Base-by-base conservation (phyloP, 2,113 vertebrate genomes). In the Miniopterus natalensis region DNA sequence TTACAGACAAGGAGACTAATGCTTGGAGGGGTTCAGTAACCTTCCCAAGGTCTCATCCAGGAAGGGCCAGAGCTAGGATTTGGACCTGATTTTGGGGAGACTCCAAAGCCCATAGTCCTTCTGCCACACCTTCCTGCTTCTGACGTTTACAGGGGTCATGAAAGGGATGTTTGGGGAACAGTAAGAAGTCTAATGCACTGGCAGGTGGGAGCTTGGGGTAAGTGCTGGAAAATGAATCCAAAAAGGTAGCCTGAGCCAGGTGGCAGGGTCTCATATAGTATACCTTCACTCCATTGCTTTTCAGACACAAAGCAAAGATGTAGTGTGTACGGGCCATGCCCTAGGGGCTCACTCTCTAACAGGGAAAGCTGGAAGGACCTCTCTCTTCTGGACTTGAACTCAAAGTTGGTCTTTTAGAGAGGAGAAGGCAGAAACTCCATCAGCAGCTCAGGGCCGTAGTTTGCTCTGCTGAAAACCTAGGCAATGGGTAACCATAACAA, bases 171-270 rank as follows among this genome's bases (percentile, higher is more conserved):
- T 25, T 63, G 17, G 21, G 84, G 42, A 59, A 40, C 12, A 84
- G 21, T 59, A 23, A 65, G 15, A 74, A 71, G 31, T 55, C 31
- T 7, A 40, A 3, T 55, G 6, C 79, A 4, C 59, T 53, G 21
- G 65, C 45, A 87, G 29, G 31, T 49, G 40, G 45, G 20, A 40
- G 6, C 20, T 59, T 63, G 15, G 12, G 13, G 12, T 29, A 61
- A 73, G 5, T 92, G n/a, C 55, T 85, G 27, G 87, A 61, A 78
- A 90, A 53, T 13, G 42, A 90, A 65, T 29, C 79, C 11, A 23
- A 68, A 94, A 78, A 71, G 27, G 25, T 40, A n/a, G 27, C 45
- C 68, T 65, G n/a, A 93, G 65, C 21, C 90, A 90, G 29, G n/a
- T 18, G 36, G 21, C 45, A 15, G 23, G 49, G 27, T 11, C 18